Evolutionary conservation across 2,113 vertebrate species (phyloP).

Genomic region (Heptranchias perlo): DNA sequence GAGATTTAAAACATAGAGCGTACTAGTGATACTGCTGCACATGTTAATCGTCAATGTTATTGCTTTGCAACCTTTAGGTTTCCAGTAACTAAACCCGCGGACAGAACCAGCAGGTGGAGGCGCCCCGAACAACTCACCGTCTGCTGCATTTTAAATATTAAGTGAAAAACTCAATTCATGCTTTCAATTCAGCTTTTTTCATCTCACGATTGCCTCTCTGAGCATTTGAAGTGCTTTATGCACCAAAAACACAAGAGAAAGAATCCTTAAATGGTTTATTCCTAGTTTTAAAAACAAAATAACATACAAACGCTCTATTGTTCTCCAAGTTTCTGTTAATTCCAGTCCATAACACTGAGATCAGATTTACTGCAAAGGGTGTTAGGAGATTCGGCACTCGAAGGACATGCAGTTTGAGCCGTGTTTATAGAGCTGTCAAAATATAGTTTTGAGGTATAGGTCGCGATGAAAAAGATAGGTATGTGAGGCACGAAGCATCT

Average conservation of each 20-base stretch:
- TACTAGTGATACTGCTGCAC: no score
- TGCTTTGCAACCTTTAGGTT: no score
- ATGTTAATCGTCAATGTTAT: no score
- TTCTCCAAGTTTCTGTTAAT: not conserved
- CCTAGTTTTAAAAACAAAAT: not conserved
- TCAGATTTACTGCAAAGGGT: not conserved
- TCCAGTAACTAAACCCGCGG: not conserved
- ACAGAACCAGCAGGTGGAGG: not conserved
- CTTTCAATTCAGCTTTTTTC: not conserved
- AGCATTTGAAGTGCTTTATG: not conserved
- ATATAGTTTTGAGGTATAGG: slow-evolving; percentile 45
- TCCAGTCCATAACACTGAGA: not conserved
- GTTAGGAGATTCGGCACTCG: not conserved
- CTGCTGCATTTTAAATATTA: no score
- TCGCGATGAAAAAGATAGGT: slow-evolving; percentile 51
- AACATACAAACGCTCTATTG: not conserved
- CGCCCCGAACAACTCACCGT: not conserved
- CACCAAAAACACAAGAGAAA: not conserved
- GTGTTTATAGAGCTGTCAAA: slow-evolving; percentile 41
- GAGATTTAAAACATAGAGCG: no score
- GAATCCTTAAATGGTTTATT: not conserved
- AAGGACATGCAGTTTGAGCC: not conserved
- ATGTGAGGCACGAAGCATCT: slow-evolving; percentile 62
- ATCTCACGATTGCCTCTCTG: not conserved
- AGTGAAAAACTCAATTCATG: not conserved